These are phyloP conservation scores for Drosophila pseudoananassae DNA, from an alignment of 1,140 invertebrate species.

Conservation along the genomic window DNA sequence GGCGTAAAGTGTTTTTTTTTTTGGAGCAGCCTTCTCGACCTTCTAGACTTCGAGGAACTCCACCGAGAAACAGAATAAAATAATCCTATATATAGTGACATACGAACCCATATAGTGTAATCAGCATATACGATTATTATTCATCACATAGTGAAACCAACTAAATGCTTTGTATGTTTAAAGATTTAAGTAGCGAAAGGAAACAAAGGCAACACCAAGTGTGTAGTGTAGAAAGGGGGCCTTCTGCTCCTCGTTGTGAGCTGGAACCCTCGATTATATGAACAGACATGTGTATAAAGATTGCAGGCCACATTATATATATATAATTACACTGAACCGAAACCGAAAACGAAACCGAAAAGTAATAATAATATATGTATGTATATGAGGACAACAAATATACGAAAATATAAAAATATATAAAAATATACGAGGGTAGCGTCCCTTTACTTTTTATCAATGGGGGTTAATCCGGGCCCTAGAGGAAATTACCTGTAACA, in stretches of 20 bases:
- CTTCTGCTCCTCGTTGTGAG: slow-evolving; percentile 39
- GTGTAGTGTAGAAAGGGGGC: slow-evolving; percentile 42
- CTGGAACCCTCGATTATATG: slow-evolving; percentile 36
- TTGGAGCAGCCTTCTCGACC: slow-evolving; percentile 16
- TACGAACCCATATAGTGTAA: slow-evolving; percentile 21
- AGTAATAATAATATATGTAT: slow-evolving; percentile 34
- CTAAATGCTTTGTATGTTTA: slow-evolving; percentile 58
- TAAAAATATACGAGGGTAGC: not conserved
- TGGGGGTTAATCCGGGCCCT: slow-evolving; percentile 33
- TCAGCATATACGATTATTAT: slow-evolving; percentile 24
- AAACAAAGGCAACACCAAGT: slow-evolving; percentile 41
- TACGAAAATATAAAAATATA: slow-evolving; percentile 39
- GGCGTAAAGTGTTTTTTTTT: slow-evolving; percentile 37
- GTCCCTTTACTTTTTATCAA: slow-evolving; percentile 6
- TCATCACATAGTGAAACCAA: slow-evolving; percentile 48
- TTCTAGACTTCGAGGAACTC: slow-evolving; percentile 17
- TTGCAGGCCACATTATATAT: slow-evolving; percentile 39
- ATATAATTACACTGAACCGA: slow-evolving; percentile 32
- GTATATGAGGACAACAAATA: slow-evolving; percentile 60
- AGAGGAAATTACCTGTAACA: slow-evolving; percentile 71
- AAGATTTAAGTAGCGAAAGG: slow-evolving; percentile 32
- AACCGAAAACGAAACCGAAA: slow-evolving; percentile 17
- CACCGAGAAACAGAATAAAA: slow-evolving; percentile 19
- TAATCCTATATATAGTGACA: slow-evolving; percentile 46
- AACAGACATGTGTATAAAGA: slow-evolving; percentile 47